Percentiles rank a stretch among this genome's conserved stretches.
Evolutionary conservation across 2,797 vertebrate species (phyloP).

Genomic region (Notolepis coatsorum): DNA sequence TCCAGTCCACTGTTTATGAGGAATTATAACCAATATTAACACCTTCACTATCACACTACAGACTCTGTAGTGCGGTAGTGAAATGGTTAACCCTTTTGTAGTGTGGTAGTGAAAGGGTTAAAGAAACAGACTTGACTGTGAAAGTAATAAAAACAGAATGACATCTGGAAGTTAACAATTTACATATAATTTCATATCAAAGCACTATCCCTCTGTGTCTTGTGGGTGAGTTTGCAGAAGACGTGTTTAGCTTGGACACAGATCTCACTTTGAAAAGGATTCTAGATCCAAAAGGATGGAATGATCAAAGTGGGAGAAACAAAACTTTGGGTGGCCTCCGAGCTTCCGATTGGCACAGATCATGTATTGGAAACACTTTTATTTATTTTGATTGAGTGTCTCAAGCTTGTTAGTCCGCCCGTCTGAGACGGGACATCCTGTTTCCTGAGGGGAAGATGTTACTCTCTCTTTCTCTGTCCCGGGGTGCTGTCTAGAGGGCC

Average conservation of each 20-base stretch:
- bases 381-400: conserved; percentile 61
- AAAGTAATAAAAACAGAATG: not conserved
- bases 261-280: conserved; percentile 40
- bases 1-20: no score
- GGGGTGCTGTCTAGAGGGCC: conserved; percentile 52
- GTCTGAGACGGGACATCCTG: conserved; percentile 69
- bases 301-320: conserved; percentile 64
- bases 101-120: no score
- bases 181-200: conserved; percentile 15
- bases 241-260: conserved; percentile 63
- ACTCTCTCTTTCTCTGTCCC: conserved; percentile 38
- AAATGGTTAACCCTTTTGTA: no score
- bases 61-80: no score
- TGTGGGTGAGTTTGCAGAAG: conserved; percentile 38
- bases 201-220: conserved; percentile 25
- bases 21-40: no score
- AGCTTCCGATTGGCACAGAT: conserved; percentile 64
- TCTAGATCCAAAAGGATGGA: conserved; percentile 32
- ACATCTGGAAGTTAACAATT: not conserved
- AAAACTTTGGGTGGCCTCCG: conserved; percentile 59
- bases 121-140: not conserved
- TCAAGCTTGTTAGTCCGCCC: conserved; percentile 42
- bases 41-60: no score
- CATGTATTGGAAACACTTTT: conserved; percentile 52
- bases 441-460: conserved; percentile 69